A percentile compares a stretch with the other conserved stretches of the same genome.
Evolutionary conservation across 2,113 vertebrate species (phyloP).

Genomic region (Tachysurus fulvidraco): DNA sequence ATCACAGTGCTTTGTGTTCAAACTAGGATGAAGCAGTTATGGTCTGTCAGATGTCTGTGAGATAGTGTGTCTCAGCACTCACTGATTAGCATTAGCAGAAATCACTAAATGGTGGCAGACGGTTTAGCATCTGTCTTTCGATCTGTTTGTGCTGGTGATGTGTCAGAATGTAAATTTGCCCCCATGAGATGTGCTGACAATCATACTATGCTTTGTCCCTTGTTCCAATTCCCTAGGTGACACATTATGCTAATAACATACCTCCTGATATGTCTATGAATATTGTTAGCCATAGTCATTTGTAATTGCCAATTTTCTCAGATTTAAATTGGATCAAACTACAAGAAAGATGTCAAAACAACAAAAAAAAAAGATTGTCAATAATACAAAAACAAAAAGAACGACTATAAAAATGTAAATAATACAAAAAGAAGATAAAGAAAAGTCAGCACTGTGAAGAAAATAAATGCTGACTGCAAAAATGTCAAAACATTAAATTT

Average conservation of each 20-base stretch:
- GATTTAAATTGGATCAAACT: neutral
- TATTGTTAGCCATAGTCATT: neutral
- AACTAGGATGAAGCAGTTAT: neutral
- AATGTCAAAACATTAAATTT: neutral
- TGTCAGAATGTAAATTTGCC: neutral
- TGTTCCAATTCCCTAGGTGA: neutral
- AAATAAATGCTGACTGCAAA: neutral
- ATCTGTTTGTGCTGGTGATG: neutral
- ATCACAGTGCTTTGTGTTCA: neutral
- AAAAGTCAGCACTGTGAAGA: neutral
- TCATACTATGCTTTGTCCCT: neutral
- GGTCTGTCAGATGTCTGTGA: conserved; percentile 1
- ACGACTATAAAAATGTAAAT: neutral
- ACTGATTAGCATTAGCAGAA: neutral
- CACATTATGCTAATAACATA: neutral
- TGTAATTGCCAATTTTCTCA: neutral
- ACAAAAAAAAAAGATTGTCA: neutral
- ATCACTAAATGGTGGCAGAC: neutral
- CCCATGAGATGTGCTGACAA: neutral
- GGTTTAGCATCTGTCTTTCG: neutral
- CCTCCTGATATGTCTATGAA: neutral
- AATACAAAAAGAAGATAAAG: neutral
- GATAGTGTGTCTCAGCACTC: neutral
- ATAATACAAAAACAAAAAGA: neutral
- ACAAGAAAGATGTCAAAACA: neutral